Evolutionary conservation across 2,888 invertebrate genomes (phyloP), one percentile per base, ranked within the genome.

Genomic region (Pristionchus arcanus): DNA sequence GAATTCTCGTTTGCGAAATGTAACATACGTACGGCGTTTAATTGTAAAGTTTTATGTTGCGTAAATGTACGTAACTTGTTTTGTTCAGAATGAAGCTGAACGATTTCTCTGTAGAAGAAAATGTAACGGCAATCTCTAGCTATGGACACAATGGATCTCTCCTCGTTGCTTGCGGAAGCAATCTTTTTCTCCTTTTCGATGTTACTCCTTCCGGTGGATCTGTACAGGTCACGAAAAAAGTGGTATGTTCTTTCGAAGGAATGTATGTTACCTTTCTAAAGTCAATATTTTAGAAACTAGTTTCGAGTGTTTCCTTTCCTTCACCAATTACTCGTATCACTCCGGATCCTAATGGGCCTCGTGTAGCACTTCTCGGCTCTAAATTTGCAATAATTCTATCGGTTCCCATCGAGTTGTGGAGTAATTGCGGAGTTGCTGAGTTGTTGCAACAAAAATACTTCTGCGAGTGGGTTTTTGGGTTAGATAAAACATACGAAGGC

Each of bases 371-470:
- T 13, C 37, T 86, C 16, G 86, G 86, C 28, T 63, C 37, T 3
- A 63, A 86, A 25, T 86, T 66, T 37, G 66, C 63, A n/a, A 25
- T 28, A 7, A 66, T 86, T 28, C 37, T 86, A 15, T 86, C 86
- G 16, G 63, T 86, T 66, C 86, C 86, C 37, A 37, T 86, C 37
- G 86, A 86, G 25, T 28, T 86, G 19, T 86, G 86, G 86, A 86
- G 37, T 66, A 86, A 21, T 28, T 86, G 63, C 21, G 37, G 42
- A 66, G 86, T 86, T 2, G 42, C 63, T 37, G 86, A 86, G 28
- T 28, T 86, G n/a, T 66, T 86, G 42, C 59, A 66, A 42, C 28
- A 34, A 5, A 63, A 66, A 31, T 86, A 86, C 42, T 66, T 66
- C 28, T 86, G 86, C 86, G 86, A 86, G 86, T 86, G 31, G 31